Evolutionary conservation across 2,888 invertebrate genomes (phyloP).

Genomic region (Miltochrista miniata): DNA sequence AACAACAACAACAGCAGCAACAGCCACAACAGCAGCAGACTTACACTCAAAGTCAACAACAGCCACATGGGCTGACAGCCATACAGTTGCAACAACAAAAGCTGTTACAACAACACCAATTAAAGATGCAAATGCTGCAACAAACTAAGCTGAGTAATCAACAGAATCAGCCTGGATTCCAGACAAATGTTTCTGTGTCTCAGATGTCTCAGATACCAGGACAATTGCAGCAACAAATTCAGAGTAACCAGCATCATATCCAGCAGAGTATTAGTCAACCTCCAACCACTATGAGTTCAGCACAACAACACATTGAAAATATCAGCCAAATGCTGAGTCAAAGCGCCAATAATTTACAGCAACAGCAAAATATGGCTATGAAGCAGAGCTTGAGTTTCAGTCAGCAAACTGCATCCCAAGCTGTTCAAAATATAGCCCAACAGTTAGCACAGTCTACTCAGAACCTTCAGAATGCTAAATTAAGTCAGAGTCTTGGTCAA

Average conservation of each 20-base stretch:
- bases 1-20: constrained; percentile 50
- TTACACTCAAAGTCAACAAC: constrained; percentile 46
- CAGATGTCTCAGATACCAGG: constrained; percentile 73
- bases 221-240: constrained; percentile 74
- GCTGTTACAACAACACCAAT: constrained; percentile 82
- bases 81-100: constrained; percentile 82
- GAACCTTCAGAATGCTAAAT: constrained; percentile 76
- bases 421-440: constrained; percentile 77
- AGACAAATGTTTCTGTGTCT: constrained; percentile 68
- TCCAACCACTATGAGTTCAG: constrained; percentile 81
- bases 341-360: constrained; percentile 76
- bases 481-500: constrained; percentile 71
- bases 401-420: constrained; percentile 70
- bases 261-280: constrained; percentile 70
- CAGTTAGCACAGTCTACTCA: constrained; percentile 75
- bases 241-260: constrained; percentile 67
- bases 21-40: constrained; percentile 41
- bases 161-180: constrained; percentile 66
- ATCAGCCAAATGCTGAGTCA: constrained; percentile 83
- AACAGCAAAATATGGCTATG: constrained; percentile 75
- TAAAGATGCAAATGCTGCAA: constrained; percentile 80
- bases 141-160: constrained; percentile 57
- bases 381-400: constrained; percentile 72
- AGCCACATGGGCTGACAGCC: constrained; percentile 73
- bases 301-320: constrained; percentile 85